Base-by-base conservation (phyloP, 2,888 invertebrate species). In the Lasioglossum morio region DNA sequence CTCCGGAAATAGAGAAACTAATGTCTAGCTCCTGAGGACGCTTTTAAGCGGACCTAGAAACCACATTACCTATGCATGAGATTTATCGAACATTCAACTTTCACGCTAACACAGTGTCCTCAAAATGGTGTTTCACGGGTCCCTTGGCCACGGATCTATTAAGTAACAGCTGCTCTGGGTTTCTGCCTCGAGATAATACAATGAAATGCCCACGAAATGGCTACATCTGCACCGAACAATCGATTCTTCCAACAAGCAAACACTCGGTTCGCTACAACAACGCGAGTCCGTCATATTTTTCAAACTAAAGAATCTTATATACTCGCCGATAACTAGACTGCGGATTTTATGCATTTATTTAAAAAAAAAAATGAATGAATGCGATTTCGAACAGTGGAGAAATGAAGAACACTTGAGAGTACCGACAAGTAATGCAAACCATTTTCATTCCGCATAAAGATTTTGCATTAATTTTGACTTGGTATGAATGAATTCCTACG, bases 1-100 rank as follows among this genome's bases (percentile, higher is more conserved):
- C 7, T 70, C 73, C 37, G 16, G 37, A 73, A 82, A 82, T 74
- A 82, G 82, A 40, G 16, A 70, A 4, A 72, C 37, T 57, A 77
- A 77, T 37, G 34, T 72, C 76, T 37, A 66, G 66, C 48, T 53
- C 19, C 72, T 57, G 69, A 72, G 63, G 27, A 46, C 23, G 40
- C 40, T 63, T 23, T 72, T 57, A 53, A 66, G 66, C 63, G 66
- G 30, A 83, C 72, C 76, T 83, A 83, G 83, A 83, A 83, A 83
- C 53, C 23, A 10, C 34, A 83, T 83, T 66, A 83, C 43, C 0
- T 82, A 83, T 83, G 83, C 66, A 82, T 66, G 43, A 53, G 75
- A 40, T 53, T 82, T 82, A 83, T 83, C 83, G 83, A 83, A 60
- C 82, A 72, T 37, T 48, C 70, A 81, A 82, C 83, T 63, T 72